Evolutionary conservation across 2,888 invertebrate genomes (phyloP).

Genomic region (Cetonia aurata): DNA sequence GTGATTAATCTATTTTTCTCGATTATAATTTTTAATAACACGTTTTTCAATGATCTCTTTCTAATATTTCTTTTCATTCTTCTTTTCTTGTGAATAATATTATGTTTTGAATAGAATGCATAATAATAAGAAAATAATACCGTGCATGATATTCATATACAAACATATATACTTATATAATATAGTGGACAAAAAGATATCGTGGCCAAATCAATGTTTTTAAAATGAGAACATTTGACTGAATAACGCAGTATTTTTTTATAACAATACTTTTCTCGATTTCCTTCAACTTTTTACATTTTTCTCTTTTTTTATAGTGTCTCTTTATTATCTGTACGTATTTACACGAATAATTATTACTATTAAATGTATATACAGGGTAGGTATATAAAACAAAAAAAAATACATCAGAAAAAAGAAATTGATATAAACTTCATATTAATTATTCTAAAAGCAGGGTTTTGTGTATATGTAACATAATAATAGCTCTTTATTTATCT

Average conservation of each 20-base stretch:
- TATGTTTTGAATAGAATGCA: conserved; percentile 26
- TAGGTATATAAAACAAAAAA: conserved; percentile 18
- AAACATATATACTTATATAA: conserved; percentile 23
- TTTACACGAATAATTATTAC: conserved; percentile 22
- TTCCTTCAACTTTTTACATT: conserved; percentile 41
- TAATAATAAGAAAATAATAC: conserved; percentile 25
- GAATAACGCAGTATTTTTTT: conserved; percentile 47
- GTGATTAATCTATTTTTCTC: conserved; percentile 43
- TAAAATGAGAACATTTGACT: conserved; percentile 44
- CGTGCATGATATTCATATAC: conserved; percentile 37
- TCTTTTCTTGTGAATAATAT: conserved; percentile 7
- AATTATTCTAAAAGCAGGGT: conserved; percentile 12
- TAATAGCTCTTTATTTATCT: neutral
- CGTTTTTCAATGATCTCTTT: conserved; percentile 30
- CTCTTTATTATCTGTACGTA: conserved; percentile 3
- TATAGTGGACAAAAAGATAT: conserved; percentile 21
- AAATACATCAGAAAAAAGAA: neutral
- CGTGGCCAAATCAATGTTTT: conserved; percentile 45
- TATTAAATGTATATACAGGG: conserved; percentile 27
- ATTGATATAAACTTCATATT: conserved; percentile 30
- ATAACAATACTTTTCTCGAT: conserved; percentile 38
- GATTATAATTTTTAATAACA: conserved; percentile 22
- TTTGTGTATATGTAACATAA: neutral
- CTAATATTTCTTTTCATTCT: conserved; percentile 9
- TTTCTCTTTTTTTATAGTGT: neutral